Evolutionary conservation across 37 sponge, comb jelly and placozoan genomes (phyloP), one percentile per base, ranked within the genome.

Genomic region (Haliclona indistincta): DNA sequence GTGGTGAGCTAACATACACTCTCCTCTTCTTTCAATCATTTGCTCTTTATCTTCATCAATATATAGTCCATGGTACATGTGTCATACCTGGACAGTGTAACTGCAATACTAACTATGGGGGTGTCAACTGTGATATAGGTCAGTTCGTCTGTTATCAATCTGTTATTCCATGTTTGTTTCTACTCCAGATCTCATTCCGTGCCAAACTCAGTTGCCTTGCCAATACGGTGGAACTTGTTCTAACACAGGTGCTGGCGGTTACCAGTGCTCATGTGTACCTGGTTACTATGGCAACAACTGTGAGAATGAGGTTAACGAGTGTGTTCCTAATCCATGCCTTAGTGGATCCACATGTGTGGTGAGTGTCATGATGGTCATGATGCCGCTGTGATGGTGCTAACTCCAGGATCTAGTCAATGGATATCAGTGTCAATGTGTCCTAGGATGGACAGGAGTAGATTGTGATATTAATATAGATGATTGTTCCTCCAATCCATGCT

Each of bases 211-310:
- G 29, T 10, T 52, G 10, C 79, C 73, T 0, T 85, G 85, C 45
- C 64, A 38, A 5, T 77, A 85, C 71, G 73, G 67, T 38, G 85
- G 67, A 54, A 85, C 72, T 8, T 85, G 85, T 53, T 43, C 47
- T 4, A 64, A 85, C 56, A 67, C 72, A 72, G 79, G 73, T 33
- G 43, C 20, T 20, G 79, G 85, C 35, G 45, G 69, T 2, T 81
- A 81, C 64, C 2, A 17, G 22, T 73, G 74, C 55, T 1, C 40
- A 17, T 81, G 81, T 71, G 23, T 38, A 25, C 29, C 71, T 5
- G 81, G 81, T 2, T 81, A 64, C 51, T 56, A 41, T 39, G 80
- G 71, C 0, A 19, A 33, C 36, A 73, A 73, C 34, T 73, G 74
- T 47, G 58, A 73, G 8, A 73, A 33, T 54, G 74, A 73, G 58